These are phyloP conservation scores for Pipistrellus pygmaeus DNA, from an alignment of 2,797 vertebrate species.

Conservation along the genomic window DNA sequence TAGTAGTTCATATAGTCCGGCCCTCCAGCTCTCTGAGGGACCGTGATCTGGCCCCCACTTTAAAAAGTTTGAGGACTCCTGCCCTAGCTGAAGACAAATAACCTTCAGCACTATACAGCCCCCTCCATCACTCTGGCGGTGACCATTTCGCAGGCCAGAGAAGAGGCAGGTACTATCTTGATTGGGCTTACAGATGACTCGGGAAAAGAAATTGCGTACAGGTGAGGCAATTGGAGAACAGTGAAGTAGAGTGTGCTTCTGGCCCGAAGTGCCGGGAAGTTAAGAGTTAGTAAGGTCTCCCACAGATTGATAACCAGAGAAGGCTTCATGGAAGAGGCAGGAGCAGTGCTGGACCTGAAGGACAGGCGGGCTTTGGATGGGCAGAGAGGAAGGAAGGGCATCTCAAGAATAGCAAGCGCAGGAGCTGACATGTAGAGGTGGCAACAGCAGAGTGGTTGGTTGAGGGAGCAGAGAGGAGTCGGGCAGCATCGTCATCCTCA, in stretches of 20 bases:
- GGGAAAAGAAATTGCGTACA: not conserved
- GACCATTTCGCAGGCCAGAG: not conserved
- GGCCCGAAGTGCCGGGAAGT: slow-evolving; percentile 26
- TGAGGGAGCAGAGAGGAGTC: slow-evolving; percentile 71
- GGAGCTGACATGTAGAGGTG: not conserved
- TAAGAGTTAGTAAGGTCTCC: slow-evolving; percentile 26
- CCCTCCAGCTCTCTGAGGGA: no score
- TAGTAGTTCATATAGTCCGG: no score
- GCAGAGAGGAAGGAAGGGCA: slow-evolving; percentile 15
- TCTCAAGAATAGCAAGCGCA: not conserved
- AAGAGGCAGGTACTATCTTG: not conserved
- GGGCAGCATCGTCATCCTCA: slow-evolving; percentile 60
- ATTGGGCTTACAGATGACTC: not conserved
- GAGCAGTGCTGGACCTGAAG: not conserved
- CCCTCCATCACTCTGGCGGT: not conserved
- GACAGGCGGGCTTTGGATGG: slow-evolving; percentile 40
- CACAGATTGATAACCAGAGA: not conserved
- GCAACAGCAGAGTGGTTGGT: not conserved
- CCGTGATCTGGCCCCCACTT: no score
- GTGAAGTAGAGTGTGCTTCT: not conserved
- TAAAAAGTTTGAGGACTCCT: no score
- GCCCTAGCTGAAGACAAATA: not conserved
- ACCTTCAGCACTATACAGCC: not conserved
- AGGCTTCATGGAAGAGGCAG: slow-evolving; percentile 50
- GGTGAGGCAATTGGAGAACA: not conserved